These are phyloP conservation scores for Papilio glaucus DNA, from an alignment of 1,140 invertebrate species.

Conservation along the genomic window DNA sequence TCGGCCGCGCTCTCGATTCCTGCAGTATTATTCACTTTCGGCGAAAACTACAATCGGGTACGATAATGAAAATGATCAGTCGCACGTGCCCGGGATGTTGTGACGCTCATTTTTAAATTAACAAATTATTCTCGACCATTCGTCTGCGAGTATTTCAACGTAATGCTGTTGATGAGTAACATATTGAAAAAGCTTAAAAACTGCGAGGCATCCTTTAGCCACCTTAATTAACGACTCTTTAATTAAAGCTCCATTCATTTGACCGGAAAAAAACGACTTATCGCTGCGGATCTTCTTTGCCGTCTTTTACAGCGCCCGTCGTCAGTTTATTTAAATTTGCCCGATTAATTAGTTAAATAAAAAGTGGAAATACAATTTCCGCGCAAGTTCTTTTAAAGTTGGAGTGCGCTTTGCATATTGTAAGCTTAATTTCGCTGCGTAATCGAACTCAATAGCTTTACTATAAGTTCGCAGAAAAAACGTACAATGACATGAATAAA, in stretches of 20 bases:
- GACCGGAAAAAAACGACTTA: constrained; percentile 63
- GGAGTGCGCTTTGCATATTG: constrained; percentile 14
- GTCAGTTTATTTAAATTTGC: constrained; percentile 36
- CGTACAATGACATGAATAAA: too few species aligned
- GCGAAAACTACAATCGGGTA: neutral
- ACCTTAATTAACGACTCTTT: constrained; percentile 72
- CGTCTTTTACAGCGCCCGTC: constrained; percentile 35
- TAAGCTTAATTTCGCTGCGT: constrained; percentile 5
- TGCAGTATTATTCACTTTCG: neutral
- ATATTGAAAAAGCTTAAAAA: constrained; percentile 48
- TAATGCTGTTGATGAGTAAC: too few species aligned
- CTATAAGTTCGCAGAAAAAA: neutral
- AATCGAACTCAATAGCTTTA: constrained; percentile 14
- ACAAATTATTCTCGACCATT: constrained; percentile 45
- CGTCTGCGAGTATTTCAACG: constrained; percentile 7
- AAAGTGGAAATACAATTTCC: constrained; percentile 30
- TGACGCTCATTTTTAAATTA: constrained; percentile 9
- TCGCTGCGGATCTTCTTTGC: constrained; percentile 43
- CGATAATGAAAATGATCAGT: constrained; percentile 16
- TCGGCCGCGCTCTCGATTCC: constrained; percentile 6
- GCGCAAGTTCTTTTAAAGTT: constrained; percentile 28
- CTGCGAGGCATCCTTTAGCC: constrained; percentile 56
- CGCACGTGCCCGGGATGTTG: neutral
- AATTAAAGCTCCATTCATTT: constrained; percentile 77
- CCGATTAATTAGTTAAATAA: constrained; percentile 37